Base-by-base conservation (phyloP, 2,888 invertebrate genomes). In the Ariolimax columbianus region DNA sequence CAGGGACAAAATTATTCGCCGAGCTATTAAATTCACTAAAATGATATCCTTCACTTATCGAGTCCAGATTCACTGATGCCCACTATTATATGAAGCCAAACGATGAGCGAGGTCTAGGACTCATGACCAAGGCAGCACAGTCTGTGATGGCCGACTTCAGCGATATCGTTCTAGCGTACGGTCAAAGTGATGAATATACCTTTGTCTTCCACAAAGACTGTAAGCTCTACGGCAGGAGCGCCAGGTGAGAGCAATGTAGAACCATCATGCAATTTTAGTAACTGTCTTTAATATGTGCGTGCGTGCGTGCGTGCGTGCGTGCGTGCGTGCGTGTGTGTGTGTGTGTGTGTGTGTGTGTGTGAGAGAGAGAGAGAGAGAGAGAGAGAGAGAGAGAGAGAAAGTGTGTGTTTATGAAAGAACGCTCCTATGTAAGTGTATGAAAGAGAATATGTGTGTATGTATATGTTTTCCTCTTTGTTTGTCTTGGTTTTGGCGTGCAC, bases 101-200 rank as follows among this genome's bases (percentile, higher is more conserved):
- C 88, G 94, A 94, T 90, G 92, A 92, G 47, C 89, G 93, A 36
- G 91, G 92, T 6, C 95, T 99, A 26, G 95, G 96, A 89, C 94
- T 99, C 75, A 99, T 99, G 99, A 97, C 97, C 89, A 96, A 96
- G 89, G 96, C 98, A 11, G 99, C 98, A 0, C 95, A 95, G 85
- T 94, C 94, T 77, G 98, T 99, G 0, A 96, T 99, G 96, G 95
- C 96, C 89, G 97, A 98, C 91, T 95, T 94, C 87, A 96, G 91
- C 63, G 98, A 99, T 91, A 95, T 98, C 84, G 95, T 97, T 38
- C 93, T 99, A 87, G 96, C 96, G 0, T 99, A 97, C 94, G 99
- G 99, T 11, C 98, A 99, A 94, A 99, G 98, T 94, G 99, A 99
- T 94, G 99, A 99, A 94, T 99, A 97, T 94, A 98, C 98, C 40